Evolutionary conservation across 2,888 invertebrate genomes (phyloP).

Genomic region (Cephus pygmeus): DNA sequence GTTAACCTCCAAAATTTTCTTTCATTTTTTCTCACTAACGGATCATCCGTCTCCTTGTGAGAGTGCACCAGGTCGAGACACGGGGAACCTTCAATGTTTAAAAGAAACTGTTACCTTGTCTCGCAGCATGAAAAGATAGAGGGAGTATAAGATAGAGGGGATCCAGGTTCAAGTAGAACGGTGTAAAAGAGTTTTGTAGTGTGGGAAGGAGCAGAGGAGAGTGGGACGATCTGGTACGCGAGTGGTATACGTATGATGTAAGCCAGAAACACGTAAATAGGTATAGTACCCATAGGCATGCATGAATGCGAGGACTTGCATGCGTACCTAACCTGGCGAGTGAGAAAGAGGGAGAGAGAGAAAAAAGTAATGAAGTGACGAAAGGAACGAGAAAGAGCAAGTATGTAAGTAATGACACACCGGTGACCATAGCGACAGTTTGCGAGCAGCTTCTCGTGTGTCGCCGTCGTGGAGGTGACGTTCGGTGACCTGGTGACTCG

Average conservation of each 20-base stretch:
- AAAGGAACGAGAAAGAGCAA: neutral
- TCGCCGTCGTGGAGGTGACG: neutral
- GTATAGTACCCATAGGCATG: neutral
- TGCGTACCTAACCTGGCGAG: neutral
- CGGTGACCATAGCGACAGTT: neutral
- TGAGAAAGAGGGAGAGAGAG: neutral
- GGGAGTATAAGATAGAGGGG: neutral
- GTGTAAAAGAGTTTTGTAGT: neutral
- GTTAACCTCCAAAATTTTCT: neutral
- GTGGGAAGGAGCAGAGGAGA: neutral
- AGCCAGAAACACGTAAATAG: neutral
- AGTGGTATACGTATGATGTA: neutral
- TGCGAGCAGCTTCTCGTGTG: neutral
- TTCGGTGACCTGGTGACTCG: neutral
- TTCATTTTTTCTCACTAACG: neutral
- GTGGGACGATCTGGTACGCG: neutral
- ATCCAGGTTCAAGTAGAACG: neutral
- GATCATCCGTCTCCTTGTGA: neutral
- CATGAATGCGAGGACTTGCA: neutral
- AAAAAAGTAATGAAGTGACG: constrained; percentile 2
- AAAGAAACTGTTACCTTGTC: neutral
- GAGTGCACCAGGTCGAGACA: neutral
- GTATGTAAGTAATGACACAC: neutral
- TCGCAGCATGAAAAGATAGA: neutral
- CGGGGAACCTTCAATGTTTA: neutral